These are phyloP conservation scores for Cephus sareptanus DNA, from an alignment of 2,888 invertebrate genomes.

Conservation along the genomic window DNA sequence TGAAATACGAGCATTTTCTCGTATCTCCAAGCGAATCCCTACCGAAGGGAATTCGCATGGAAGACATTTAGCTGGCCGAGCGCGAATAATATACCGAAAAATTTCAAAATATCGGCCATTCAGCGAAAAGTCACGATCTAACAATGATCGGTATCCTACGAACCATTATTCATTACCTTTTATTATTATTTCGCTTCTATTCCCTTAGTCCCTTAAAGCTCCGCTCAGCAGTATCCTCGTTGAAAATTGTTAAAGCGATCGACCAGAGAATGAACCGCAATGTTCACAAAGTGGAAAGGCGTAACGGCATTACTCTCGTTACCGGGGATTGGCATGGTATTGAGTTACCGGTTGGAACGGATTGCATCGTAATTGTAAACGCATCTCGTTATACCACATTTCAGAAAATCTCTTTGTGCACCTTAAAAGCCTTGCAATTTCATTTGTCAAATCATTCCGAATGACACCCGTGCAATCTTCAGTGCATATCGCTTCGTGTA, in stretches of 20 bases:
- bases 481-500: not conserved
- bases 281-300: not conserved
- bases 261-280: not conserved
- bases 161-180: not conserved
- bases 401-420: not conserved
- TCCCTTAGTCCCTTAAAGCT: not conserved
- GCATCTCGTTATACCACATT: not conserved
- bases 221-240: not conserved
- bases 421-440: not conserved
- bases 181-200: not conserved
- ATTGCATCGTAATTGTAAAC: conserved; percentile 40
- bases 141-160: not conserved
- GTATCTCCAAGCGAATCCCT: not conserved
- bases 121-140: too few relatives aligned
- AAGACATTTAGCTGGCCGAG: not conserved
- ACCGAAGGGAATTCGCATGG: not conserved
- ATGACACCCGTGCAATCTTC: not conserved
- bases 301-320: not conserved
- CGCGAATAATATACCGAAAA: not conserved
- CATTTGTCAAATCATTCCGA: not conserved
- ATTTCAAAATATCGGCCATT: not conserved
- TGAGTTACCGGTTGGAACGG: conserved; percentile 31
- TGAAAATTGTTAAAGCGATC: not conserved
- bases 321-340: conserved; percentile 14
- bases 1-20: not conserved